Evolutionary conservation across 35 echinoderm and acorn worm species (phyloP).

Genomic region (Eucidaris tribuloides): DNA sequence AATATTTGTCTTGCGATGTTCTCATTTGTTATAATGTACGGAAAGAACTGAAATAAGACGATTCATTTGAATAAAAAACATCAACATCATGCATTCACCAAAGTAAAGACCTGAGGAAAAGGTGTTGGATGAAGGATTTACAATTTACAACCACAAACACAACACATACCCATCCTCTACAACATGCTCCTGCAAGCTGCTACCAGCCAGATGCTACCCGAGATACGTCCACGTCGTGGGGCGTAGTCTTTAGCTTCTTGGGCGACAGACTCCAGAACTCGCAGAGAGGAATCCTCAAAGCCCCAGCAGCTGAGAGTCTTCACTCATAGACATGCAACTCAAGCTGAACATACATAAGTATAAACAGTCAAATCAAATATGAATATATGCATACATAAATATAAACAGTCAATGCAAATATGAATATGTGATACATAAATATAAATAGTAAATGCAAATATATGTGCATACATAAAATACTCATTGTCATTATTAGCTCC

Average conservation of each 20-base stretch:
- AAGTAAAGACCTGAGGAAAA: background rate
- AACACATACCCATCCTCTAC: constrained; percentile 42
- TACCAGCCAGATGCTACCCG: constrained; percentile 57
- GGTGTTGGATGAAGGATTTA: background rate
- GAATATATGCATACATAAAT: background rate
- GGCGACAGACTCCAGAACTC: constrained; percentile 66
- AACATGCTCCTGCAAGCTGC: constrained; percentile 3
- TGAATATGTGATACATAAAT: no score
- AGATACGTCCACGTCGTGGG: constrained; percentile 49
- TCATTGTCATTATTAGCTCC: background rate
- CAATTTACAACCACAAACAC: background rate
- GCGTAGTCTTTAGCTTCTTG: constrained; percentile 28
- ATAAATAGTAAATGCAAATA: no score
- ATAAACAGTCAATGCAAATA: background rate
- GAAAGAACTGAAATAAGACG: background rate
- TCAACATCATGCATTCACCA: background rate
- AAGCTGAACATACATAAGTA: constrained; percentile 44
- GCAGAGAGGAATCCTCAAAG: constrained; percentile 74
- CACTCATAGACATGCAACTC: constrained; percentile 47
- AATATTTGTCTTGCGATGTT: background rate
- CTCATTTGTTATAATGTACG: background rate
- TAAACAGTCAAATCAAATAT: background rate
- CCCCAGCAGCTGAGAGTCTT: constrained; percentile 50
- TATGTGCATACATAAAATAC: background rate
- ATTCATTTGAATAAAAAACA: no score